These are phyloP conservation scores for Ischnus inquisitorius DNA, from an alignment of 2,888 invertebrate species.

Conservation along the genomic window DNA sequence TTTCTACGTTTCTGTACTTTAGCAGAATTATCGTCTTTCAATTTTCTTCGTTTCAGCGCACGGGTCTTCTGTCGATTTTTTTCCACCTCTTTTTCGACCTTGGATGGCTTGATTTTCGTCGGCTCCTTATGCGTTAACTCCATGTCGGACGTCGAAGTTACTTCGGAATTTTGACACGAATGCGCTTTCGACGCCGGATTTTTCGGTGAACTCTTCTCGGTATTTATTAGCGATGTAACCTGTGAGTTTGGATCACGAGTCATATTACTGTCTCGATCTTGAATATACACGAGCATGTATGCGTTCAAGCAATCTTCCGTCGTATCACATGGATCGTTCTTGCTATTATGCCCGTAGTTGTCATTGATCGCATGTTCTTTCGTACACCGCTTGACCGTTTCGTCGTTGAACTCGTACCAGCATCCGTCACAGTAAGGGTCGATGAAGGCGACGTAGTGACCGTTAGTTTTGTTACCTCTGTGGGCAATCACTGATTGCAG, in stretches of 20 bases:
- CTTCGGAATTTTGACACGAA: conserved; percentile 11
- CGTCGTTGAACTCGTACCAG: conserved; percentile 27
- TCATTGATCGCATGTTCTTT: conserved; percentile 16
- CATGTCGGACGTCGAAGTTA: conserved; percentile 28
- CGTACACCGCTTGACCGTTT: conserved; percentile 11
- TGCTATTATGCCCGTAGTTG: not conserved
- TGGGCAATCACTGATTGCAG: conserved; percentile 29
- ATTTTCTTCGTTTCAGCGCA: not conserved
- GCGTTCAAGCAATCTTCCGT: conserved; percentile 4
- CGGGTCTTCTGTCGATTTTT: not conserved
- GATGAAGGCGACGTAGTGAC: conserved; percentile 23
- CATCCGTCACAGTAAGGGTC: conserved; percentile 23
- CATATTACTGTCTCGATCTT: too few relatives aligned
- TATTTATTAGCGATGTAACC: not conserved
- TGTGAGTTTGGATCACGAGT: not conserved
- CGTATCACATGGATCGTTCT: not conserved
- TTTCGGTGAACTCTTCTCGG: too few relatives aligned
- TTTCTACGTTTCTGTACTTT: not conserved
- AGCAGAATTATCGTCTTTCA: not conserved
- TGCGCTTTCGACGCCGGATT: too few relatives aligned
- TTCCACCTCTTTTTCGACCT: not conserved
- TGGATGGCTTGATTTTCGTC: too few relatives aligned
- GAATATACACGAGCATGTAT: conserved; percentile 25
- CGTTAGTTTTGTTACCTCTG: conserved; percentile 11
- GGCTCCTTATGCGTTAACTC: too few relatives aligned